Evolutionary conservation across 2,113 vertebrate genomes (phyloP).

Genomic region (Xenopus borealis): DNA sequence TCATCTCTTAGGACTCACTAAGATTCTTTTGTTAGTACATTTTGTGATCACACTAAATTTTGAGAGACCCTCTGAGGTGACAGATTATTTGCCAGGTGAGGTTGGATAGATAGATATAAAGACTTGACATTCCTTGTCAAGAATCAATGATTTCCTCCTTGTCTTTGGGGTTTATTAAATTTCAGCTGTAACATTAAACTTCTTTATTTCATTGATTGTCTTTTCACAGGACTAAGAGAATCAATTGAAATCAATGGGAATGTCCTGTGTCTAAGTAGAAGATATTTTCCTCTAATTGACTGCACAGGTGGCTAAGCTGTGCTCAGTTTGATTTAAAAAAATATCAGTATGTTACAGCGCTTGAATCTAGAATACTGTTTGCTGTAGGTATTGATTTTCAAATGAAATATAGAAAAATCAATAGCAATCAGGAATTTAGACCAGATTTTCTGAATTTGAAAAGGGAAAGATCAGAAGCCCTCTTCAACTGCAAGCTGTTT

Average conservation of each 20-base stretch:
- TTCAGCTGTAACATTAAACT: conserved; percentile 82
- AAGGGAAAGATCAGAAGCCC: conserved; percentile 69
- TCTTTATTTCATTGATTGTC: conserved; percentile 83
- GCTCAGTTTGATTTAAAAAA: conserved; percentile 55
- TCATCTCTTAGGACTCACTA: conserved; percentile 55
- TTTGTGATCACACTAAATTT: conserved; percentile 51
- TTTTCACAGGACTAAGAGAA: conserved; percentile 79
- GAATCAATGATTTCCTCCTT: conserved; percentile 74
- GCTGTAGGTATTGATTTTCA: conserved; percentile 80
- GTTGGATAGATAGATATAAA: conserved; percentile 56
- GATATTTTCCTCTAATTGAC: conserved; percentile 78
- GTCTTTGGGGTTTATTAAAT: conserved; percentile 79
- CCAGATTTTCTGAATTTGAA: conserved; percentile 70
- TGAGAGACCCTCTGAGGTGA: conserved; percentile 50
- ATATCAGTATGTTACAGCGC: conserved; percentile 69
- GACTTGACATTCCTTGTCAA: conserved; percentile 68
- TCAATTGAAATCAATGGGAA: conserved; percentile 75
- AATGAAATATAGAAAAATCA: conserved; percentile 84
- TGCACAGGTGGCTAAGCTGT: conserved; percentile 72
- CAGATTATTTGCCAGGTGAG: conserved; percentile 70
- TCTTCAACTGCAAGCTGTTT: conserved; percentile 66
- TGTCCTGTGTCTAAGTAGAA: conserved; percentile 76
- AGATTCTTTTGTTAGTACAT: conserved; percentile 53
- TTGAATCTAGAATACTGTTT: conserved; percentile 75
- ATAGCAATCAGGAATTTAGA: conserved; percentile 82